Evolutionary conservation across 2,797 vertebrate species (phyloP), one percentile per base, ranked within the genome.

Genomic region (Argyrosomus regius): DNA sequence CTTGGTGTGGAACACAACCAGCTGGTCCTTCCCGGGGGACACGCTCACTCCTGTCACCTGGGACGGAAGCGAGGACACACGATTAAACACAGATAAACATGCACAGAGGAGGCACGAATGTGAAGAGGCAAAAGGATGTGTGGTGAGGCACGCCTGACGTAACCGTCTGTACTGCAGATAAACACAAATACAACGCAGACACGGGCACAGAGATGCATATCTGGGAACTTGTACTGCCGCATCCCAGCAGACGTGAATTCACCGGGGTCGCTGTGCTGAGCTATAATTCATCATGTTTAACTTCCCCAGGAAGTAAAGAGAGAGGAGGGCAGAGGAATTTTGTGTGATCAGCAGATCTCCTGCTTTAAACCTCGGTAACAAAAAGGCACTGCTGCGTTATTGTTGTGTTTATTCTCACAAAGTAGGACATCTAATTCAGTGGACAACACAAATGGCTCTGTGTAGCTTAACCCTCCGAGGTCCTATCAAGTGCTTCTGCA

Each of bases 1-100:
- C 72, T 99, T 99, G 5, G 97, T 99, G 91, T 99, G 98, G 93
- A 99, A 99, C 84, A 98, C 97, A 52, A 98, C 97, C 43, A 99
- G 96, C 93, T 99, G 97, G 95, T 99, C 98, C 91, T 97, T 98
- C 69, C 98, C 98, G 0, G 98, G 97, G 86, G 98, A 98, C 84
- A 99, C 96, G 4, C 98, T 99, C 90, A 99, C 52, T n/a, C 98
- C 98, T 0, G 97, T 95, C 94, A 99, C 93, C 98, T 99, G 96
- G 57, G 87, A 82, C 60, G 22, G 52, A 8, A 65, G 64, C 57
- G 20, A 57, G 43, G 56, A 75, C 22, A 53, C 49, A 26, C 62
- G 20, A 20, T 83, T 79, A 80, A 83, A 76, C 56, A 66, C 61
- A 72, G 24, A 52, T 24, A 75, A 79, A 82, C 61, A 63, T 62